phyloP scores from a whole-genome alignment of 1,140 invertebrate species.

The Lordiphosa clarofinis region DNA sequence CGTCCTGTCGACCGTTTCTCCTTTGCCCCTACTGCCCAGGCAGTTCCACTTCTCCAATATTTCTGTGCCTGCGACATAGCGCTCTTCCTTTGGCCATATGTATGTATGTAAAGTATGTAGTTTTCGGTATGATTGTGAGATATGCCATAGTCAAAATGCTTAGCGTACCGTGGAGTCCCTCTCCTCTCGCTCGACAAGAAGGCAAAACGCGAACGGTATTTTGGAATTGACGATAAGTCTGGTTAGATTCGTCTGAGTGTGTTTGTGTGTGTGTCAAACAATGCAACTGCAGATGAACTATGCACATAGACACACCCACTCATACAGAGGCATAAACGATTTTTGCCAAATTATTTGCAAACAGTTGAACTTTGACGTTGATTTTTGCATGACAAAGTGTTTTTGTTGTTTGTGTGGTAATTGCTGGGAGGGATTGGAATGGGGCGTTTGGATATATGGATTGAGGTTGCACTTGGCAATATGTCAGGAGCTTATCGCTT shows the following conservation, averaged over 20 bases:
- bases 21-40: background rate
- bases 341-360: constrained; percentile 71
- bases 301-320: constrained; percentile 25
- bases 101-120: background rate
- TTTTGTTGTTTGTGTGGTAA: constrained; percentile 49
- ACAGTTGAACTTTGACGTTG: constrained; percentile 68
- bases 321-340: constrained; percentile 47
- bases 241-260: constrained; percentile 8
- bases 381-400: constrained; percentile 58
- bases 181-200: constrained; percentile 36
- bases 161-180: constrained; percentile 46
- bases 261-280: constrained; percentile 39
- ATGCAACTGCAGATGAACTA: constrained; percentile 60
- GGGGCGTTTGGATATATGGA: constrained; percentile 23
- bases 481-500: constrained; percentile 70
- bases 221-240: constrained; percentile 44
- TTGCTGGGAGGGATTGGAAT: constrained; percentile 31
- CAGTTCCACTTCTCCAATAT: constrained; percentile 10
- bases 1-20: background rate
- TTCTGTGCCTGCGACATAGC: constrained; percentile 29
- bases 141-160: constrained; percentile 59
- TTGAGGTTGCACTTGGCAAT: constrained; percentile 68
- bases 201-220: constrained; percentile 54
- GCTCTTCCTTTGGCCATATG: constrained; percentile 17
- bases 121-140: constrained; percentile 43